phyloP scores from a whole-genome alignment of 2,113 vertebrate genomes.

The Marmota flaviventris region DNA sequence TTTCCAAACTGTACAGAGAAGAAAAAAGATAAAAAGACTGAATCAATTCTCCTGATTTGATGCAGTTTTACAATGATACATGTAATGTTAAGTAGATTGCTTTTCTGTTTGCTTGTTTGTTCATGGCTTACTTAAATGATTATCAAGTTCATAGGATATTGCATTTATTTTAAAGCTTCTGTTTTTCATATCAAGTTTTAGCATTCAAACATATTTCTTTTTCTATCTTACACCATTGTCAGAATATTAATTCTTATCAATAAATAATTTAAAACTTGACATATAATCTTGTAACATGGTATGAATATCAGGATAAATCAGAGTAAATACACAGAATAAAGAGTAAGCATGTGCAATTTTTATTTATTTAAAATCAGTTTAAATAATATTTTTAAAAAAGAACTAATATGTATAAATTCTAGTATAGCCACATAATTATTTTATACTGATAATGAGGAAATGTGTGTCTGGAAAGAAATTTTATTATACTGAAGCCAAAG shows the following conservation, averaged over 20 bases:
- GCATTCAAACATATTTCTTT: neutral
- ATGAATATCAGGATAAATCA: neutral
- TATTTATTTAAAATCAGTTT: constrained; percentile 21
- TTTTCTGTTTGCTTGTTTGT: neutral
- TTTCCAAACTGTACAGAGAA: neutral
- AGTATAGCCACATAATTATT: constrained; percentile 23
- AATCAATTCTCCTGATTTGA: neutral
- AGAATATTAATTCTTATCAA: neutral
- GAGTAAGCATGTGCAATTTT: neutral
- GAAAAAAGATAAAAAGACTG: neutral
- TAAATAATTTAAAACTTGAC: neutral
- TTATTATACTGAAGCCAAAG: neutral
- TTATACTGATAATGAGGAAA: neutral
- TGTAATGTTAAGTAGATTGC: neutral
- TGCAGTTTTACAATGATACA: neutral
- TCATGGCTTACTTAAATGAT: neutral
- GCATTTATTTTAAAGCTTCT: constrained; percentile 15
- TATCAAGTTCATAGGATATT: neutral
- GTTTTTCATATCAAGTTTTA: neutral
- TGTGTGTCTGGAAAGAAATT: neutral
- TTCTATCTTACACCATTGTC: neutral
- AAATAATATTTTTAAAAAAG: neutral
- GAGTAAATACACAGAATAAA: neutral
- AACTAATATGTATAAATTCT: neutral
- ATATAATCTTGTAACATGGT: neutral